These are phyloP conservation scores for Fopius arisanus DNA, from an alignment of 1,140 invertebrate genomes.

Conservation along the genomic window DNA sequence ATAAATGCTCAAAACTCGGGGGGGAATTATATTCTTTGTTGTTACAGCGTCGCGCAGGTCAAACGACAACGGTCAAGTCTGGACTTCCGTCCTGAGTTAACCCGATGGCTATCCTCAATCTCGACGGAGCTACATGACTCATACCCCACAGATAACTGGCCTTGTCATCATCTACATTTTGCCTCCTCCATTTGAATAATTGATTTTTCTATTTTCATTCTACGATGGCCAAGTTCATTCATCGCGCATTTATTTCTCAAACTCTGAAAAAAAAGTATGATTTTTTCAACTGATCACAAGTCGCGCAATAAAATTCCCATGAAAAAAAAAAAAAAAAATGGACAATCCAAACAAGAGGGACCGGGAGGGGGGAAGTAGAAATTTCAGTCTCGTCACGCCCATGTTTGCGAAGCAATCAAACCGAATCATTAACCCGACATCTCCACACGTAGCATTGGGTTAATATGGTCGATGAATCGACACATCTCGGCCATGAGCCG, in stretches of 20 bases:
- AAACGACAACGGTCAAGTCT: conserved; percentile 53
- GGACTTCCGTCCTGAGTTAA: conserved; percentile 58
- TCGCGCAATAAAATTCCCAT: background rate
- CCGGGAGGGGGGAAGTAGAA: conserved; percentile 23
- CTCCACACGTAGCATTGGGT: background rate
- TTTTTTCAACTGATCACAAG: too few relatives aligned
- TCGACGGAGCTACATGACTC: conserved; percentile 55
- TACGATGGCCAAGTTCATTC: background rate
- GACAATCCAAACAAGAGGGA: conserved; percentile 8
- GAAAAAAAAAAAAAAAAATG: background rate
- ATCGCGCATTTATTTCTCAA: too few relatives aligned
- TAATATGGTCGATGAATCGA: background rate
- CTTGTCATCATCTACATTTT: conserved; percentile 29
- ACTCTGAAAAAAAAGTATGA: too few relatives aligned
- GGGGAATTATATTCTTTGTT: conserved; percentile 35
- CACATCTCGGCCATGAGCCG: background rate
- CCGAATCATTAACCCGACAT: conserved; percentile 61
- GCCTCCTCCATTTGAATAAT: conserved; percentile 12
- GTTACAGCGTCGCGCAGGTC: conserved; percentile 38
- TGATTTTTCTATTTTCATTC: background rate
- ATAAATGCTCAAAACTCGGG: conserved; percentile 23
- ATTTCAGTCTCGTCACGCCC: conserved; percentile 50
- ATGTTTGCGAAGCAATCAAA: conserved; percentile 65
- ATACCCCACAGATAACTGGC: conserved; percentile 45
- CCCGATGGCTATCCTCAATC: conserved; percentile 58